A percentile compares a stretch with the other conserved stretches of the same genome.
These are phyloP conservation scores for Asarcornis scutulata DNA, from an alignment of 2,113 vertebrate species.

Conservation along the genomic window DNA sequence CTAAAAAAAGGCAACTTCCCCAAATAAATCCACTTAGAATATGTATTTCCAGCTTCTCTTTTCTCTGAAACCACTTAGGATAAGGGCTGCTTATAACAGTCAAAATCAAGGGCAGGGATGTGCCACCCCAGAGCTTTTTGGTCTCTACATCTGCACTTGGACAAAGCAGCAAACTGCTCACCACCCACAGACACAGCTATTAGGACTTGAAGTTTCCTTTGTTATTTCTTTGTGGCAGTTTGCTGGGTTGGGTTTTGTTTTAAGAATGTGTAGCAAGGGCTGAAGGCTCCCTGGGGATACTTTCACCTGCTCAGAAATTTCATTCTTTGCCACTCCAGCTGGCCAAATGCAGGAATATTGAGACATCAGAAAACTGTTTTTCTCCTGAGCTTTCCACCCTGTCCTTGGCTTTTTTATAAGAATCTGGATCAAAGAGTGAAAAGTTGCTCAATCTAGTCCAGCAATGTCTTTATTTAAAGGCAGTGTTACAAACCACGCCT, in stretches of 20 bases:
- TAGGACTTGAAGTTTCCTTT: constrained; percentile 9
- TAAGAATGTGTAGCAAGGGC: background rate
- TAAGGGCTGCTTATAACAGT: background rate
- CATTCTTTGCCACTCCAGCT: background rate
- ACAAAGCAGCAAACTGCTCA: background rate
- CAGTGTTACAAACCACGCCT: background rate
- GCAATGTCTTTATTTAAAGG: background rate
- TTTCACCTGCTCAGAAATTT: constrained; percentile 32
- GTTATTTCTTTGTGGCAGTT: background rate
- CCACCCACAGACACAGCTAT: background rate
- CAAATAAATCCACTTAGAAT: background rate
- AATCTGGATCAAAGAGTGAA: background rate
- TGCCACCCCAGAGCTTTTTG: background rate
- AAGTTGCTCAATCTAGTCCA: background rate
- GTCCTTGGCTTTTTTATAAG: background rate
- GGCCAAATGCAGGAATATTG: background rate
- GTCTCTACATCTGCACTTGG: background rate
- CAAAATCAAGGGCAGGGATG: background rate
- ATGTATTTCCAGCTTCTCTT: background rate
- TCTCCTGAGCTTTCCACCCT: background rate
- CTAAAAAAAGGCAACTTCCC: background rate
- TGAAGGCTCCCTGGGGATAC: background rate
- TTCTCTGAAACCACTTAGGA: background rate
- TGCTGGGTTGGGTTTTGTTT: background rate
- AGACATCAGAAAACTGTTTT: background rate